These are phyloP conservation scores for Serinus canaria DNA, from an alignment of 2,113 vertebrate genomes.

Conservation along the genomic window DNA sequence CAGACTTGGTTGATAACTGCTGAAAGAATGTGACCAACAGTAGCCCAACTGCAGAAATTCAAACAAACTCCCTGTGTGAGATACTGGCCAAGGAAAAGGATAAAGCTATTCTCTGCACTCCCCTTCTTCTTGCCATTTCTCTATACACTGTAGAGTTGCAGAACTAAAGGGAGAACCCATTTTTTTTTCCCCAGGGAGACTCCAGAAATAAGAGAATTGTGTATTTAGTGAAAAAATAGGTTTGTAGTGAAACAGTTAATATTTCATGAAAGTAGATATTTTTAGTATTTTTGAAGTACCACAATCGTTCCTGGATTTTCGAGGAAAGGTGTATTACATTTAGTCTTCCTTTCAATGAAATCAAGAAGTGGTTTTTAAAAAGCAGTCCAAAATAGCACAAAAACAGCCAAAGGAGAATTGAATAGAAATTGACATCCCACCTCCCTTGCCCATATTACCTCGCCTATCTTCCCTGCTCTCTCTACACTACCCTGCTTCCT, in stretches of 20 bases:
- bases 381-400: conserved; percentile 80
- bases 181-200: conserved; percentile 53
- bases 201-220: conserved; percentile 79
- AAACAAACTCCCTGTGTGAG: conserved; percentile 46
- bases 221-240: conserved; percentile 86
- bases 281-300: conserved; percentile 86
- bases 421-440: conserved; percentile 67
- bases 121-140: conserved; percentile 60
- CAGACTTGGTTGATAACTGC: conserved; percentile 43
- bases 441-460: conserved; percentile 34
- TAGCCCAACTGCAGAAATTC: conserved; percentile 41
- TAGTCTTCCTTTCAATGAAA: conserved; percentile 84
- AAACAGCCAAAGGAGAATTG: conserved; percentile 78
- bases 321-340: conserved; percentile 79
- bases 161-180: conserved; percentile 74
- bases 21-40: conserved; percentile 41
- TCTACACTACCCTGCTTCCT: conserved; percentile 14
- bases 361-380: conserved; percentile 76
- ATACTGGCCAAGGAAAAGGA: conserved; percentile 67
- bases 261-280: conserved; percentile 87
- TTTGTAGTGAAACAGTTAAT: conserved; percentile 87
- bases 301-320: conserved; percentile 81
- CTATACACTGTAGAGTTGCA: conserved; percentile 70
- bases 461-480: background rate
- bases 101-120: conserved; percentile 62